A percentile compares a stretch with the other conserved stretches of the same genome.
Evolutionary conservation across 2,797 vertebrate genomes (phyloP).

Genomic region (Typhlichthys eigenmanni): DNA sequence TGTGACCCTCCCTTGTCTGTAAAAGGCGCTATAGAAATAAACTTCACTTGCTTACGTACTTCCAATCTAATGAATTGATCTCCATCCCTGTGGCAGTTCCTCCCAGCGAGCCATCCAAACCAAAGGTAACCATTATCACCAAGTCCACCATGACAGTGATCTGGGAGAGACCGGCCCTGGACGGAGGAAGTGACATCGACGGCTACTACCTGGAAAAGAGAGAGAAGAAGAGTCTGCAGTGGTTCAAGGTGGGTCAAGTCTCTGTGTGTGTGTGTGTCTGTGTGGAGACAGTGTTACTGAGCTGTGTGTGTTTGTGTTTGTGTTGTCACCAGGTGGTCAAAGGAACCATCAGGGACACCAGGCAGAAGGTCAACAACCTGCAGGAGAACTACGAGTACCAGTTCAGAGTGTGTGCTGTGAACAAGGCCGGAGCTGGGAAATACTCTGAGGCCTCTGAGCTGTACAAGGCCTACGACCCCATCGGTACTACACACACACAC

Average conservation of each 20-base stretch:
- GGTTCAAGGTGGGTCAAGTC: slow-evolving; percentile 84
- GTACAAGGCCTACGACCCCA: slow-evolving; percentile 90
- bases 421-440: slow-evolving; percentile 92
- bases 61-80: slow-evolving; percentile 8
- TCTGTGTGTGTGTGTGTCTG: background rate
- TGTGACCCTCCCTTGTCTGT: no score
- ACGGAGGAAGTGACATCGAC: slow-evolving; percentile 94
- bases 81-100: slow-evolving; percentile 78
- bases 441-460: slow-evolving; percentile 91
- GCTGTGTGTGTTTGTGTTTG: no score
- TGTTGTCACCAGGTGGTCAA: slow-evolving; percentile 81
- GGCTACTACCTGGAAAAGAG: slow-evolving; percentile 97
- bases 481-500: slow-evolving; percentile 80
- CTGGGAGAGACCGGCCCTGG: slow-evolving; percentile 90
- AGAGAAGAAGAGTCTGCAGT: slow-evolving; percentile 96
- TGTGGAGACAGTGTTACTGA: background rate
- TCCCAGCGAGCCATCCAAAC: slow-evolving; percentile 90
- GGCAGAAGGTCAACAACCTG: slow-evolving; percentile 91
- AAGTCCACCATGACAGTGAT: slow-evolving; percentile 94
- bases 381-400: slow-evolving; percentile 91
- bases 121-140: slow-evolving; percentile 90
- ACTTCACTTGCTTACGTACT: no score
- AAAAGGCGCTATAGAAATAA: no score
- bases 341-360: slow-evolving; percentile 94
- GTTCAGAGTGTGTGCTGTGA: slow-evolving; percentile 92